Conservation (phyloP, 2,113 vertebrate genomes). For the Meleagris gallopavo region DNA sequence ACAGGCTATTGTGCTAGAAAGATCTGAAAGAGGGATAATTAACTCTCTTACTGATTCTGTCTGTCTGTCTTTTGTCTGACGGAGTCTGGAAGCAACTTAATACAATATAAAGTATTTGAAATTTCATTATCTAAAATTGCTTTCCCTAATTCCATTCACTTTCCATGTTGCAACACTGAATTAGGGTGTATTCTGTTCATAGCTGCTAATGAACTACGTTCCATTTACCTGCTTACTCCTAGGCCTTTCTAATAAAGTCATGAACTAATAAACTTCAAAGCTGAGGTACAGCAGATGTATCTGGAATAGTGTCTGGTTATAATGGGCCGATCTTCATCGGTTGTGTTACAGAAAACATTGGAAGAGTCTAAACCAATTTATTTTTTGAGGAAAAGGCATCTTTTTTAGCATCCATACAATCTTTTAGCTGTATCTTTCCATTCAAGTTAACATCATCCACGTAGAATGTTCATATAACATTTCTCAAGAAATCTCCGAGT, state of each 20-base stretch:
- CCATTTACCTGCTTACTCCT: conserved; percentile 59
- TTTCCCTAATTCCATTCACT: conserved; percentile 64
- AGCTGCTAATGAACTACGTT: conserved; percentile 62
- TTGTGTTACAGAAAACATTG: background rate
- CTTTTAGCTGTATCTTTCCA: background rate
- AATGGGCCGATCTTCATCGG: conserved; percentile 34
- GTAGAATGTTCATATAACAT: background rate
- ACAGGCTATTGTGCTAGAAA: conserved; percentile 40
- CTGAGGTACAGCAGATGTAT: conserved; percentile 55
- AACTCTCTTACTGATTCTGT: conserved; percentile 57
- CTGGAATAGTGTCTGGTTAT: conserved; percentile 61
- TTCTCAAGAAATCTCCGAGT: background rate
- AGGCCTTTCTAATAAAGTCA: conserved; percentile 44
- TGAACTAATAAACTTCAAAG: conserved; percentile 63
- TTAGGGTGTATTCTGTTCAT: conserved; percentile 49
- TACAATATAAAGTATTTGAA: conserved; percentile 61
- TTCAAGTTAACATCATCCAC: background rate
- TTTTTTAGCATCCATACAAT: background rate
- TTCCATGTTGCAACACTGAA: conserved; percentile 56
- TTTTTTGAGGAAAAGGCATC: background rate
- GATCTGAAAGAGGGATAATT: conserved; percentile 68
- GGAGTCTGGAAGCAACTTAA: conserved; percentile 65
- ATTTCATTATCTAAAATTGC: conserved; percentile 67
- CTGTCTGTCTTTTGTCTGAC: conserved; percentile 59
- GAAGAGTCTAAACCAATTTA: background rate